A percentile compares a stretch with the other conserved stretches of the same genome.
Evolutionary conservation across 2,888 invertebrate species (phyloP).

Genomic region (Girardia tigrina): DNA sequence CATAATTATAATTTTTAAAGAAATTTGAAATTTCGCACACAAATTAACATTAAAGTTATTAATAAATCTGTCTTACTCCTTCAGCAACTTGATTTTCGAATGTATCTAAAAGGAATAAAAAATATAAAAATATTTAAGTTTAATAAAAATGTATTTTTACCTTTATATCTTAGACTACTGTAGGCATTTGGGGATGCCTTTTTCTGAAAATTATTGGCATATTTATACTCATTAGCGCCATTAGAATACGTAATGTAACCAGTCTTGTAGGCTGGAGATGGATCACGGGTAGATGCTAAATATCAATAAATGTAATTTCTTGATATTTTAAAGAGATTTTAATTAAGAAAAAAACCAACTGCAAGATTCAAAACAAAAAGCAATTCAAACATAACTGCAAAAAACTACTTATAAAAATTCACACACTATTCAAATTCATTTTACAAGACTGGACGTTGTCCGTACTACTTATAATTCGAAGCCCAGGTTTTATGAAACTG

Average conservation of each 20-base stretch:
- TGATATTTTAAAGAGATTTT: too few relatives aligned
- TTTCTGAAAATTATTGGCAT: conserved; percentile 18
- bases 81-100: not conserved
- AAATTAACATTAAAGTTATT: not conserved
- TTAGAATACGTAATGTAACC: not conserved
- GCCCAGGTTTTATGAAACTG: not conserved
- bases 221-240: not conserved
- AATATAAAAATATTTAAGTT: not conserved
- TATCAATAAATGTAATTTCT: too few relatives aligned
- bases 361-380: too few relatives aligned
- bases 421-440: not conserved
- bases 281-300: not conserved
- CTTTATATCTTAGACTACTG: not conserved
- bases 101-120: not conserved
- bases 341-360: too few relatives aligned
- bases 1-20: too few relatives aligned
- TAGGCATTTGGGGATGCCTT: not conserved
- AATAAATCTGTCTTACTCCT: not conserved
- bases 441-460: conserved; percentile 2
- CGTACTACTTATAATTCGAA: not conserved
- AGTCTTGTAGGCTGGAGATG: not conserved
- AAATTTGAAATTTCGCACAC: too few relatives aligned
- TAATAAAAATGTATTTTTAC: not conserved
- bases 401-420: too few relatives aligned
- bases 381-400: too few relatives aligned